Base-by-base conservation (phyloP, 2,113 vertebrate species). In the Rhizomys pruinosus region DNA sequence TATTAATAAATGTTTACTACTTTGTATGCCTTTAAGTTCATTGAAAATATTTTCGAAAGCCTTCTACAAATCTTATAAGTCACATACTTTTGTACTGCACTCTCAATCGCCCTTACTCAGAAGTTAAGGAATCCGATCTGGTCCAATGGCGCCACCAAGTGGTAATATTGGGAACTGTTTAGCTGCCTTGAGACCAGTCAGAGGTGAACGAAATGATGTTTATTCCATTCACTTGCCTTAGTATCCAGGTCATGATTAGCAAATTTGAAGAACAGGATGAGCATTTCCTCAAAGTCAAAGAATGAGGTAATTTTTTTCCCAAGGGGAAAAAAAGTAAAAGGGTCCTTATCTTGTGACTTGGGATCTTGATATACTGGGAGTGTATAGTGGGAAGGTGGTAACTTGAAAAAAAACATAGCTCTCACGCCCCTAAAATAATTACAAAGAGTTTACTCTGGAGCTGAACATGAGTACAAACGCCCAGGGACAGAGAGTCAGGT, bases 141-240 rank as follows among this genome's bases (percentile, higher is more conserved):
- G 32, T 39, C 15, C 72, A n/a, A 64, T 64, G 10, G 47, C 85
- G 7, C 89, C 64, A 44, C 76, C 93, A 90, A 37, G 76, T 52
- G 91, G 91, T 39, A 0, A 0, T 0, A 11, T 15, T 13, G 0
- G 27, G 32, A 91, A 64, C 10, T 68, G 32, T 37, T 44, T 59
- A 34, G 22, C 37, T 12, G 7, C 57, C 69, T 91, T 34, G 39
- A 71, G 13, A 79, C 17, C 55, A 66, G 2, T 2, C 10, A 25
- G 16, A 34, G 6, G 11, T 0, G 32, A 63, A 47, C 39, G 0
- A 1, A 52, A n/a, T 0, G 1, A 2, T 44, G 5, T 23, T 34
- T 57, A 20, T 55, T 92, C 74, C 34, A 34, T 22, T 66, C n/a
- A 19, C 42, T 42, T 27, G 11, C n/a, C 15, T 72, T 80, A 47